These are phyloP conservation scores for Pipistrellus nathusii DNA, from an alignment of 2,797 vertebrate species.

Conservation along the genomic window DNA sequence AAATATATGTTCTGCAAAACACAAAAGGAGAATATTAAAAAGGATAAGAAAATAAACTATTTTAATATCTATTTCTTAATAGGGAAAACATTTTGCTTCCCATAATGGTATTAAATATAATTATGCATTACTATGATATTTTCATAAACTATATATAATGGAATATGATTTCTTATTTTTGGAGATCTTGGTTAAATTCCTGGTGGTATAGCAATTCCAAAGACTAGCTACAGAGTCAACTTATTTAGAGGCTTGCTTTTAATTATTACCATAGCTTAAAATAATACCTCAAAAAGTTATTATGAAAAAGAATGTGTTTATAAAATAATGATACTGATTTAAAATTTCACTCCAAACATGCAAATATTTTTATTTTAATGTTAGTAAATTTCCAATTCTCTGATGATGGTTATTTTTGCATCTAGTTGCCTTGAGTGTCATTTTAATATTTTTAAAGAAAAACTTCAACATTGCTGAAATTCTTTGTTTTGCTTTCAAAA, in stretches of 20 bases:
- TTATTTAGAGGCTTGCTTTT: background rate
- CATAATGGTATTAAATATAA: background rate
- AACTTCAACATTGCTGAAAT: background rate
- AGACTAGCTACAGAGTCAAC: background rate
- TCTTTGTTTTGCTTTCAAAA: conserved; percentile 5
- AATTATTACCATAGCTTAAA: background rate
- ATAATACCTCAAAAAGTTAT: background rate
- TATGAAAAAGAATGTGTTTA: background rate
- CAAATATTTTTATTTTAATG: conserved; percentile 4
- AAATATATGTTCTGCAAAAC: background rate
- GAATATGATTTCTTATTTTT: background rate
- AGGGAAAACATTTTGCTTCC: background rate
- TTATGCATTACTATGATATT: background rate
- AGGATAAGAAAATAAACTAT: background rate
- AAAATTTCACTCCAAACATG: background rate
- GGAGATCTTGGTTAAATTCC: background rate
- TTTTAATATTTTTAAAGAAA: conserved; percentile 34
- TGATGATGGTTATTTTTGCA: conserved; percentile 1
- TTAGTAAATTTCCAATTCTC: conserved; percentile 17
- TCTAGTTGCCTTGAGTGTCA: background rate
- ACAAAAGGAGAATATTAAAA: conserved; percentile 1
- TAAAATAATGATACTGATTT: background rate
- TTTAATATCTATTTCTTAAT: background rate
- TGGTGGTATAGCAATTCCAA: background rate
- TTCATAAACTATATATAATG: background rate